phyloP scores from a whole-genome alignment of 2,797 vertebrate species.

The Catharus ustulatus region DNA sequence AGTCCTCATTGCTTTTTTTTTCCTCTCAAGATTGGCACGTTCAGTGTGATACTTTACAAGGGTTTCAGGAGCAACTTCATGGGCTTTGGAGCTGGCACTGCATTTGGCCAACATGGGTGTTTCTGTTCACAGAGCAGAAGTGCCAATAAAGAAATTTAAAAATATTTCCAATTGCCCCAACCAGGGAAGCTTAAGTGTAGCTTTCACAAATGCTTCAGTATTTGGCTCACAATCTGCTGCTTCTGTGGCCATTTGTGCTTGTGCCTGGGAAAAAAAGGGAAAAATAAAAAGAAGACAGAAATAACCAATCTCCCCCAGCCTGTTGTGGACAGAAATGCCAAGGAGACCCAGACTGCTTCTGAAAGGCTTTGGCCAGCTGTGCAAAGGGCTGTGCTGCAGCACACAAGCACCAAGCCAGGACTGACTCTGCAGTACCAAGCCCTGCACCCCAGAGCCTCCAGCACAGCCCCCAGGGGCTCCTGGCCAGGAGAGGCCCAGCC shows the following conservation, averaged over 20 bases:
- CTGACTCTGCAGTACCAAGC: not conserved
- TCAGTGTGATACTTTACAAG: not conserved
- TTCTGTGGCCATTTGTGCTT: not conserved
- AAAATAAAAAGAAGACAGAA: not conserved
- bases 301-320: not conserved
- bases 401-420: not conserved
- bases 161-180: not conserved
- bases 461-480: not conserved
- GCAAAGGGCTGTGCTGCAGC: not conserved
- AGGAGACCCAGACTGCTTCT: not conserved
- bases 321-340: not conserved
- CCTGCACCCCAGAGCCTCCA: not conserved
- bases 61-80: slow-evolving; percentile 46
- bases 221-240: not conserved
- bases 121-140: not conserved
- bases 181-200: not conserved
- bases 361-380: not conserved
- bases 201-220: slow-evolving; percentile 11
- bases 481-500: not conserved
- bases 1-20: slow-evolving; percentile 26
- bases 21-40: not conserved
- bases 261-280: not conserved
- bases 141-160: not conserved
- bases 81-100: not conserved
- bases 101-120: not conserved